These are phyloP conservation scores for Chaetodon auriga DNA, from an alignment of 2,113 vertebrate genomes.

Conservation along the genomic window DNA sequence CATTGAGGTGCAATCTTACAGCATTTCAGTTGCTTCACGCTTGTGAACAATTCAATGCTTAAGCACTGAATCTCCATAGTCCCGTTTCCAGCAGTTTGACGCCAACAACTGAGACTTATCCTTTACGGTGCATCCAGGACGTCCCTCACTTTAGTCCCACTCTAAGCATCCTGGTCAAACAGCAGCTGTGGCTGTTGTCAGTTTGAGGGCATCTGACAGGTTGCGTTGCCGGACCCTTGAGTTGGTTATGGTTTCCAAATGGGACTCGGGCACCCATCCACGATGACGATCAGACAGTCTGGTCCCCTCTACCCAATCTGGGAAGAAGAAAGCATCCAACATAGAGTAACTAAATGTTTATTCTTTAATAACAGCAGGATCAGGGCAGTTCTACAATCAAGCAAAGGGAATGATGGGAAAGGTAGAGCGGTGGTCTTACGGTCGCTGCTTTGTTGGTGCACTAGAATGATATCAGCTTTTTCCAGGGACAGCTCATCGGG, in stretches of 20 bases:
- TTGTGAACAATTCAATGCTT: background rate
- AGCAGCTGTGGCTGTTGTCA: conserved; percentile 88
- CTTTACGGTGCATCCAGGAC: background rate
- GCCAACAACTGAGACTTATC: background rate
- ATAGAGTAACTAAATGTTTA: background rate
- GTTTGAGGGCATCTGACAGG: conserved; percentile 91
- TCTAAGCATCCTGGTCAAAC: conserved; percentile 46
- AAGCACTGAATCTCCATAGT: conserved; percentile 27
- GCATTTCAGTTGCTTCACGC: conserved; percentile 13
- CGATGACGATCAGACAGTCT: conserved; percentile 91
- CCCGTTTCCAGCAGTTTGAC: conserved; percentile 13
- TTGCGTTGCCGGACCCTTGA: conserved; percentile 87
- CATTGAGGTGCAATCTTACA: conserved; percentile 25
- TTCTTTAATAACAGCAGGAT: background rate
- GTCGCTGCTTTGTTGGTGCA: conserved; percentile 91
- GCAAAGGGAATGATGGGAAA: background rate
- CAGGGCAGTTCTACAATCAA: background rate
- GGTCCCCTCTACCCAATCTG: conserved; percentile 96
- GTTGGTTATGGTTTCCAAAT: conserved; percentile 91
- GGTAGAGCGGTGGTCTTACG: conserved; percentile 82
- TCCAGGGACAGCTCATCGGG: conserved; percentile 95
- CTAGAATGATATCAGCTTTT: conserved; percentile 94
- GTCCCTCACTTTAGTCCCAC: background rate
- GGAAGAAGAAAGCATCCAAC: conserved; percentile 6
- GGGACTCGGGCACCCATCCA: conserved; percentile 91